phyloP scores from a whole-genome alignment of 2,888 invertebrate species.

The Thymelicus lineola region DNA sequence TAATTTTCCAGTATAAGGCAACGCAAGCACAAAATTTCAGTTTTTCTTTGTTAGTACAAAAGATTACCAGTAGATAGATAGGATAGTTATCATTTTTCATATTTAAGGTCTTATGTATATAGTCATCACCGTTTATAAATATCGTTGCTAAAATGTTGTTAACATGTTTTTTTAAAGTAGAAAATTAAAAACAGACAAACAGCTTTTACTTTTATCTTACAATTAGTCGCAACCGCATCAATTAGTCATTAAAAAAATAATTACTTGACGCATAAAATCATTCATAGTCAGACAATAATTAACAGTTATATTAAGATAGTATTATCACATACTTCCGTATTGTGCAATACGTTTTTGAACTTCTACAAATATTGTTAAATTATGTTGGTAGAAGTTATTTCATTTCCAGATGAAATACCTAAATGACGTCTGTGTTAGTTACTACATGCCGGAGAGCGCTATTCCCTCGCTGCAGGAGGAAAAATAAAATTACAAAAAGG shows the following conservation, averaged over 20 bases:
- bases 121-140: neutral
- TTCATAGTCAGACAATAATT: slow-evolving; percentile 25
- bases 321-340: neutral
- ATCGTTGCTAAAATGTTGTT: neutral
- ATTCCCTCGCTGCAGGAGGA: slow-evolving; percentile 70
- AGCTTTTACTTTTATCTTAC: slow-evolving; percentile 4
- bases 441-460: slow-evolving; percentile 55
- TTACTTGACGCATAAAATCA: slow-evolving; percentile 29
- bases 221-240: slow-evolving; percentile 1
- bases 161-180: neutral
- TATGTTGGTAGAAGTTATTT: slow-evolving; percentile 3
- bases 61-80: neutral
- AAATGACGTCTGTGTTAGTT: slow-evolving; percentile 32
- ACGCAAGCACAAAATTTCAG: slow-evolving; percentile 23
- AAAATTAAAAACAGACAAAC: neutral
- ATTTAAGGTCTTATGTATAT: no score
- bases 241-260: slow-evolving; percentile 21
- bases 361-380: slow-evolving; percentile 4
- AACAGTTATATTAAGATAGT: slow-evolving; percentile 24
- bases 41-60: slow-evolving; percentile 43
- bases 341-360: neutral
- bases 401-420: slow-evolving; percentile 21
- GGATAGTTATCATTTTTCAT: neutral
- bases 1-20: slow-evolving; percentile 27
- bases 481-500: slow-evolving; percentile 82